Conservation (phyloP, 2,797 vertebrate genomes). For the Potorous gilbertii region DNA sequence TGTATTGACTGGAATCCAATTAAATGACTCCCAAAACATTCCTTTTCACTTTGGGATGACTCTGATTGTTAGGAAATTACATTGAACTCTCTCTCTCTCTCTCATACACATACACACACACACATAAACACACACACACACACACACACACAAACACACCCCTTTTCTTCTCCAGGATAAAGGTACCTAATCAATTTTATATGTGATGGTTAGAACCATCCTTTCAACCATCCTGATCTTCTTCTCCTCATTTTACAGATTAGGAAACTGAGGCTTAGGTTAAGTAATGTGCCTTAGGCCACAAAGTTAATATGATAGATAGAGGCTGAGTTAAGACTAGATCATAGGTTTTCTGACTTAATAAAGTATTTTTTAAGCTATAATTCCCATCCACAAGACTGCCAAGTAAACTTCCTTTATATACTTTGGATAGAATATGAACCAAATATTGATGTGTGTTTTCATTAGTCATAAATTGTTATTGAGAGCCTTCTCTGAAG, state of each 20-base stretch:
- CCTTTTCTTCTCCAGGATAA: neutral
- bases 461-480: neutral
- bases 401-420: neutral
- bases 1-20: neutral
- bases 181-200: neutral
- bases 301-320: neutral
- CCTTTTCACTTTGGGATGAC: neutral
- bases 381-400: neutral
- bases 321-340: neutral
- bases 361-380: neutral
- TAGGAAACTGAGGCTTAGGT: neutral
- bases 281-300: neutral
- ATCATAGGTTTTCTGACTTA: neutral
- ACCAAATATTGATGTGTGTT: neutral
- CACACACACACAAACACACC: neutral
- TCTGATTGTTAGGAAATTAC: neutral
- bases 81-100: neutral
- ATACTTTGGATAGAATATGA: neutral
- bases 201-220: neutral
- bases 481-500: neutral
- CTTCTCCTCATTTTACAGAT: neutral
- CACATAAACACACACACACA: neutral
- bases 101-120: neutral
- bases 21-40: neutral
- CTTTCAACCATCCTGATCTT: neutral